These are phyloP conservation scores for Drosophila pseudoananassae DNA, from an alignment of 1,140 invertebrate species.

Conservation along the genomic window DNA sequence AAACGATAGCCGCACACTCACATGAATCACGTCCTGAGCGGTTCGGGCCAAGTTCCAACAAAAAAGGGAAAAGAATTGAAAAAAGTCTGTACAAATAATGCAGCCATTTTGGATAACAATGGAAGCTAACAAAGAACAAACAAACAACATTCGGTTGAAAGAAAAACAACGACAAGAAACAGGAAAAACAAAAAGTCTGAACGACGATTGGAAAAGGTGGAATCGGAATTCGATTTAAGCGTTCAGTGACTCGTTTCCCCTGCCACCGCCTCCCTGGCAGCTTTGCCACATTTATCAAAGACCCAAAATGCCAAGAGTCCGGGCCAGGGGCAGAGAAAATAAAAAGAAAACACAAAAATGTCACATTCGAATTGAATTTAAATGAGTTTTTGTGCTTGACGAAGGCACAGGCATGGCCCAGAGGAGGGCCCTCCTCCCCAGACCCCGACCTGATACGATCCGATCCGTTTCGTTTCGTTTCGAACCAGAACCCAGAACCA, in stretches of 20 bases:
- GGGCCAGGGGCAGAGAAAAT: constrained; percentile 29
- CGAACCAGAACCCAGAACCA: constrained; percentile 22
- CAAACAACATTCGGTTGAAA: constrained; percentile 35
- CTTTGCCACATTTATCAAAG: constrained; percentile 71
- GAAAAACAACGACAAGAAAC: constrained; percentile 23
- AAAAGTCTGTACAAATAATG: constrained; percentile 78
- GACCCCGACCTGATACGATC: constrained; percentile 5
- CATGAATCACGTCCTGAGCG: constrained; percentile 72
- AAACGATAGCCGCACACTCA: constrained; percentile 62
- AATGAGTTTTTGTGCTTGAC: constrained; percentile 67
- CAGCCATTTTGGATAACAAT: constrained; percentile 80
- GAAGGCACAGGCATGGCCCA: background rate
- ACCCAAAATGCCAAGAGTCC: constrained; percentile 52
- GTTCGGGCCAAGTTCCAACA: constrained; percentile 38
- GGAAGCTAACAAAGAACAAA: constrained; percentile 71
- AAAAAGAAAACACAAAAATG: constrained; percentile 64
- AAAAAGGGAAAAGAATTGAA: constrained; percentile 27
- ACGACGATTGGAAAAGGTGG: constrained; percentile 57
- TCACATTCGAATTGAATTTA: constrained; percentile 81
- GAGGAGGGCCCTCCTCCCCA: background rate
- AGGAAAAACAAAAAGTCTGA: constrained; percentile 45
- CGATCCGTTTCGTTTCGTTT: constrained; percentile 23
- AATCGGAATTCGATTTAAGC: constrained; percentile 73
- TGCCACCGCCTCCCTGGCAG: constrained; percentile 20
- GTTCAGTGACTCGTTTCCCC: constrained; percentile 57